Evolutionary conservation across 2,797 vertebrate species (phyloP).

Genomic region (Siniperca undulata): DNA sequence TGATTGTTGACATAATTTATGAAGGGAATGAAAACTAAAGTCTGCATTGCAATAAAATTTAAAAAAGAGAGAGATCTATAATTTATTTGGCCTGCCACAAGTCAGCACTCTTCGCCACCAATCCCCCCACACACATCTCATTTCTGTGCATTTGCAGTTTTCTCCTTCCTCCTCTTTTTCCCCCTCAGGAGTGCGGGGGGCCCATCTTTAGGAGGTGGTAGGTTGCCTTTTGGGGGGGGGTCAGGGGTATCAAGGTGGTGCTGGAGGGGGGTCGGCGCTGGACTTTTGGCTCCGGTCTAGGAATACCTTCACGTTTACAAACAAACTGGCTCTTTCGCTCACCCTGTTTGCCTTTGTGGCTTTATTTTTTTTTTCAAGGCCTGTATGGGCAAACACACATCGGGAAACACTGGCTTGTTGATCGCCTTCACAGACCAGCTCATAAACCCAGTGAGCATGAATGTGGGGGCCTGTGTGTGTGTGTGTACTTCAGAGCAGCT

Average conservation of each 20-base stretch:
- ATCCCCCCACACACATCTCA: slow-evolving; percentile 11
- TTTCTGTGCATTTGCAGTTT: slow-evolving; percentile 68
- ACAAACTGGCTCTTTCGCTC: slow-evolving; percentile 73
- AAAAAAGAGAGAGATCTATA: slow-evolving; percentile 59
- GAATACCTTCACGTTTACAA: slow-evolving; percentile 78
- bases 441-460: slow-evolving; percentile 73
- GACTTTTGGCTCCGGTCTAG: slow-evolving; percentile 55
- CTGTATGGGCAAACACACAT: slow-evolving; percentile 67
- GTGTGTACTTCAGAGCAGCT: slow-evolving; percentile 51
- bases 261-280: slow-evolving; percentile 18
- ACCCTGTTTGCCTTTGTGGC: slow-evolving; percentile 76
- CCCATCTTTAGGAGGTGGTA: slow-evolving; percentile 46
- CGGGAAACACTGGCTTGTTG: slow-evolving; percentile 77
- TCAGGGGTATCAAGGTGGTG: slow-evolving; percentile 55
- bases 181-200: slow-evolving; percentile 33
- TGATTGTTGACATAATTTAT: slow-evolving; percentile 82
- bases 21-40: slow-evolving; percentile 78
- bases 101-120: neutral
- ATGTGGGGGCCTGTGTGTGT: slow-evolving; percentile 66
- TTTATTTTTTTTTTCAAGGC: slow-evolving; percentile 61
- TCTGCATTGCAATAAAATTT: slow-evolving; percentile 71
- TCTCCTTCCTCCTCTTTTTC: slow-evolving; percentile 35
- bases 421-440: slow-evolving; percentile 73
- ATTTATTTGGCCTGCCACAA: slow-evolving; percentile 70
- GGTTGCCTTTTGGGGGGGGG: slow-evolving; percentile 24